Evolutionary conservation across 2,797 vertebrate genomes (phyloP), one percentile per base, ranked within the genome.

Genomic region (Eleutherodactylus coqui): DNA sequence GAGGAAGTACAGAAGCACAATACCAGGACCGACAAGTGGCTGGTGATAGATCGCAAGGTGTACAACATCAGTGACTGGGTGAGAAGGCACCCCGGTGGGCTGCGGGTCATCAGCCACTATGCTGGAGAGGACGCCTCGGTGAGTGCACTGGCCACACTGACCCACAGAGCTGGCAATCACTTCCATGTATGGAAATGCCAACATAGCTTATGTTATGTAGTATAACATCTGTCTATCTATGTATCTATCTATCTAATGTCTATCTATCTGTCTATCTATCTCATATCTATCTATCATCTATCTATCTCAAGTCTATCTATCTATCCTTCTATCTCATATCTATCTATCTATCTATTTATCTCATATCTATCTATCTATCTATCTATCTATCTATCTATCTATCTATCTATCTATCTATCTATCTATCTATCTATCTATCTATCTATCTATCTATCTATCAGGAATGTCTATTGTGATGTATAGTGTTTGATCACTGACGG

Each of bases 61-160:
- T 98, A 98, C 90, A 94, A 98, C 91, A 90, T 97, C 93, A 95
- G 92, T 36, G 85, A 75, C 24, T 98, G 97, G 97, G 92, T 76
- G 82, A 92, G 90, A 38, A 84, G 90, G 5, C 94, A 95, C 81
- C 97, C 97, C 0, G 97, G 97, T 7, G 97, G 97, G 6, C 64
- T 90, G 0, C 92, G 94, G 11, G 93, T 99, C 86, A 92, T 99
- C 89, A 80, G 53, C 64, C 95, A 96, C 93, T 96, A 95, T 3
- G 94, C 95, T 3, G 97, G 97, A 85, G 96, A 98, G 90, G 97
- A 98, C 83, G 97, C 96, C 41, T 96, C 97, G 93, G 97, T 98
- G 94, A 94, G 93, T 3, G 77, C 32, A 17, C 27, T 45, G 43
- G n/a, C n/a, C 43, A 24, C 51, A 5, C 17, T 53, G n/a, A 27